Percentiles rank a stretch among this genome's conserved stretches.
phyloP scores from a whole-genome alignment of 2,113 vertebrate genomes.

The Nestor notabilis region DNA sequence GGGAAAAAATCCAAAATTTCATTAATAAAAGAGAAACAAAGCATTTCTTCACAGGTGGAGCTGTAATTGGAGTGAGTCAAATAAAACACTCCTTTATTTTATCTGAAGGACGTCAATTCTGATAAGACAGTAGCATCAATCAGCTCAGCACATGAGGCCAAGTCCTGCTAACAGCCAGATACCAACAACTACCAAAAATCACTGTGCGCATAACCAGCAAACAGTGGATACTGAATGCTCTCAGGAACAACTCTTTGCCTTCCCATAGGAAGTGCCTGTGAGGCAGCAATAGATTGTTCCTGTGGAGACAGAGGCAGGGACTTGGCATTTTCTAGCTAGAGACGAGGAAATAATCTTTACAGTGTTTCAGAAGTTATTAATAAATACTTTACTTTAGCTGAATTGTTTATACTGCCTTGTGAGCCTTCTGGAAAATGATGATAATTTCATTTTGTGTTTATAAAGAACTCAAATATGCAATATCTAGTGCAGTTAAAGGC shows the following conservation, averaged over 20 bases:
- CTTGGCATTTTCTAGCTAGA: background rate
- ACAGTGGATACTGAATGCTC: background rate
- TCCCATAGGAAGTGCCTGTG: background rate
- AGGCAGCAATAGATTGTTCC: background rate
- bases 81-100: background rate
- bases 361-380: background rate
- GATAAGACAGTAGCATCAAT: background rate
- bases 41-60: background rate
- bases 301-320: background rate
- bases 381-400: background rate
- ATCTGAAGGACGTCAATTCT: background rate
- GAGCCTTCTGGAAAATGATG: background rate
- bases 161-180: background rate
- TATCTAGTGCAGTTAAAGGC: background rate
- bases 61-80: background rate
- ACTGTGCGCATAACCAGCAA: background rate
- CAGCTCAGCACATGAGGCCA: background rate
- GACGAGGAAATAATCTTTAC: background rate
- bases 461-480: background rate
- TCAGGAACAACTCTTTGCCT: background rate
- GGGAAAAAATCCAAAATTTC: background rate
- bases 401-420: background rate
- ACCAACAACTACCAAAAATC: background rate
- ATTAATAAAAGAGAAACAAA: background rate
- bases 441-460: constrained; percentile 1